Evolutionary conservation across 64 coral and sea anemone genomes (phyloP).

Genomic region (Porites australiensis): DNA sequence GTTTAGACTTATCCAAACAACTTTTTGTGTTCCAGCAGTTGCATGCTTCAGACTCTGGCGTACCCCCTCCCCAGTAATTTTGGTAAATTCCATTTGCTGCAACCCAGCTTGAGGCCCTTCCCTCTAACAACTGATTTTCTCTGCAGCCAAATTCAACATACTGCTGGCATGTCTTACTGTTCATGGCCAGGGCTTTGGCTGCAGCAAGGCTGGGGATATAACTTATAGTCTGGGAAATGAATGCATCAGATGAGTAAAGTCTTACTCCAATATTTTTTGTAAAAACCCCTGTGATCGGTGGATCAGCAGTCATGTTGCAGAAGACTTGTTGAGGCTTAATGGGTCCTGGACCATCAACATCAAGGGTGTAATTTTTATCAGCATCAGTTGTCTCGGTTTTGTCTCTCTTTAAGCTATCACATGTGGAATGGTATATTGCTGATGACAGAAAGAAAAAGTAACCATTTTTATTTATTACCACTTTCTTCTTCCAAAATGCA

Average conservation of each 20-base stretch:
- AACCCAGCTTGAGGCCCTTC: constrained; percentile 64
- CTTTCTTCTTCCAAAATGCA: no score
- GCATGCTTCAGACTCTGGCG: constrained; percentile 44
- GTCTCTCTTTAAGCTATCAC: constrained; percentile 29
- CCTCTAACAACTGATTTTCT: constrained; percentile 51
- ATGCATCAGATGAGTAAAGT: not conserved
- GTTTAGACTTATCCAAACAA: constrained; percentile 44
- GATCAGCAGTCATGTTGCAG: constrained; percentile 80
- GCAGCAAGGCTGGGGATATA: constrained; percentile 53
- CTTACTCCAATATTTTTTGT: not conserved
- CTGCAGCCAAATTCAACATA: constrained; percentile 85
- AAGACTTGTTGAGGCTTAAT: constrained; percentile 15
- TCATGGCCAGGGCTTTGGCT: constrained; percentile 80
- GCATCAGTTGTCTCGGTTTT: not conserved
- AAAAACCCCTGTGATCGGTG: not conserved
- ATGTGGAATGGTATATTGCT: constrained; percentile 61
- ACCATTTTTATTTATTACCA: not conserved
- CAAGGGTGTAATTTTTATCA: constrained; percentile 64
- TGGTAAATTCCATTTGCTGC: constrained; percentile 53
- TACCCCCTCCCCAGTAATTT: constrained; percentile 84
- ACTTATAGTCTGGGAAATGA: constrained; percentile 18
- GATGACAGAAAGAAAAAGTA: constrained; percentile 15
- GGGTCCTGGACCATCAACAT: constrained; percentile 86
- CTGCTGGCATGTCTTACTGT: constrained; percentile 73
- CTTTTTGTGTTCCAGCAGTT: constrained; percentile 65